A percentile compares a stretch with the other conserved stretches of the same genome.
Evolutionary conservation across 2,113 vertebrate species (phyloP).

Genomic region (Sapayoa aenigma): DNA sequence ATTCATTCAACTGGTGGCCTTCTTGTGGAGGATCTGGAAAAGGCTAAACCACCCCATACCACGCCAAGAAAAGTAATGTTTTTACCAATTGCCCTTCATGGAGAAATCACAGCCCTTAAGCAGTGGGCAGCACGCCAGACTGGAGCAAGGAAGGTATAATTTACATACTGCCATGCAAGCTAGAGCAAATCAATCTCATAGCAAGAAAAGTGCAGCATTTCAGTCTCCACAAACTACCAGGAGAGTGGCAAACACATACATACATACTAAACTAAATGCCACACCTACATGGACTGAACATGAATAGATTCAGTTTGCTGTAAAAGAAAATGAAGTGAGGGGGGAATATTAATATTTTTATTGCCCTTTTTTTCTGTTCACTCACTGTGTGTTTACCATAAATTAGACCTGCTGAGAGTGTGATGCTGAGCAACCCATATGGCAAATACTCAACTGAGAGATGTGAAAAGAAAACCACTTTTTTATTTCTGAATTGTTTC

Average conservation of each 20-base stretch:
- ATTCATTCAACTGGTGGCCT: background rate
- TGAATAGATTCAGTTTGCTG: background rate
- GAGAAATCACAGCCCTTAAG: background rate
- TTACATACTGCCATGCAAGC: background rate
- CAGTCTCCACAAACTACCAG: background rate
- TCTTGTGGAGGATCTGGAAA: background rate
- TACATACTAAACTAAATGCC: background rate
- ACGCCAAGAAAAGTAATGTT: background rate
- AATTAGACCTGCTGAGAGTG: slow-evolving; percentile 77
- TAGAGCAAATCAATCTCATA: background rate
- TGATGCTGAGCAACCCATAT: slow-evolving; percentile 75
- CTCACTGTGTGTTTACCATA: slow-evolving; percentile 70
- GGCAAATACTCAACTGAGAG: slow-evolving; percentile 68
- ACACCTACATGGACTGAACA: background rate
- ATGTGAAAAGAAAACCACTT: slow-evolving; percentile 63
- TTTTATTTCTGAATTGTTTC: slow-evolving; percentile 65
- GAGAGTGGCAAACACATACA: background rate
- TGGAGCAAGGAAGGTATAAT: background rate
- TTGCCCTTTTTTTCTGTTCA: slow-evolving; percentile 24
- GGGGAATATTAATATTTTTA: slow-evolving; percentile 11
- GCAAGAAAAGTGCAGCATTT: background rate
- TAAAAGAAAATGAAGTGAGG: background rate
- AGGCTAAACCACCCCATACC: background rate
- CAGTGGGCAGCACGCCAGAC: background rate
- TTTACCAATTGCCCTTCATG: background rate